Base-by-base conservation (phyloP, 2,888 invertebrate species). In the Thereva nobilitata region DNA sequence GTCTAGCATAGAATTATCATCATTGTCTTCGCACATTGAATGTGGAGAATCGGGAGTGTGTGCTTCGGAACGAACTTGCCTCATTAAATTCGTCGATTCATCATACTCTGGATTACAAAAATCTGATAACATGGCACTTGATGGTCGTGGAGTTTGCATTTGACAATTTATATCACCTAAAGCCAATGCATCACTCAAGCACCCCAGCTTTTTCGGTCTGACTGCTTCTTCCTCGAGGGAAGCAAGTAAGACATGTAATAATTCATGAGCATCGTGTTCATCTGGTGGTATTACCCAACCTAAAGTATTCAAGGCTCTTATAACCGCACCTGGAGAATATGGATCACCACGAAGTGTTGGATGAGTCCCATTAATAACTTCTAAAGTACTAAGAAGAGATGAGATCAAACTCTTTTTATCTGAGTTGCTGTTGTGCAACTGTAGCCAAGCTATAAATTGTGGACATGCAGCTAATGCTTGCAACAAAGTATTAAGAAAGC, bases 241-340 rank as follows among this genome's bases (percentile, higher is more conserved):
- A n/a, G 92, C 88, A 6, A 95, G 84, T 73, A 97, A 82, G 6
- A 95, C 90, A 79, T 95, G 93, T 73, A 97, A 88, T 61, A 97
- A 80, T 81, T 97, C 97, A 78, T 96, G 96, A 0, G 95, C 93
- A 82, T 97, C 97, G 80, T 96, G 91, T 82, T 97, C 94, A 71
- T 93, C 94, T 34, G 89, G 86, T 0, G 93, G 90, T 72, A 96
- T 92, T 54, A 90, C 89, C 95, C 95, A 96, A 10, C 92, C 89
- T 0, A 91, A 84, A 34, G 89, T 83, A 54, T 76, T 80, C 5
- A 96, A 82, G 0, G 92, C 89, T 69, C 89, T 86, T 71, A 94
- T 85, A 8, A 94, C 89, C 1, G 86, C 86, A 4, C 84, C 85
- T 0, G 89, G 89, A 1, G 86, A 86, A 72, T 83, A 85, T 8